These are phyloP conservation scores for Isaurus tuberculatus DNA, from an alignment of 92 coral and sea anemone species.

Conservation along the genomic window DNA sequence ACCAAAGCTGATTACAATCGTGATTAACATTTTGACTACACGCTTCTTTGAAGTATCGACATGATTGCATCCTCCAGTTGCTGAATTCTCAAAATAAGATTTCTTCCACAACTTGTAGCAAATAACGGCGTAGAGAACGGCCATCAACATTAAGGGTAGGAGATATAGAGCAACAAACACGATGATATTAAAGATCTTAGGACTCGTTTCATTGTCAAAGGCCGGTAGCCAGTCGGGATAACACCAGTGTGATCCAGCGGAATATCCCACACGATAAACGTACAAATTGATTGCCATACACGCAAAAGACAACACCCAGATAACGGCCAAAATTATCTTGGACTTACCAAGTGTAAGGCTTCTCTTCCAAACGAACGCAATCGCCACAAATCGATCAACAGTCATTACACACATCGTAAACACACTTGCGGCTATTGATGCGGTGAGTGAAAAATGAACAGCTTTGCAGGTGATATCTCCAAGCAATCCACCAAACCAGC, in stretches of 20 bases:
- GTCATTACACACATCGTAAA: conserved; percentile 81
- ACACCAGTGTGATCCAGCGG: conserved; percentile 54
- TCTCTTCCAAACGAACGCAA: conserved; percentile 78
- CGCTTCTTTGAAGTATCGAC: conserved; percentile 80
- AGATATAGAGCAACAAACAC: conserved; percentile 76
- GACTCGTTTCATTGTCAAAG: conserved; percentile 64
- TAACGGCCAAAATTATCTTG: conserved; percentile 61
- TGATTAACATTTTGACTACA: conserved; percentile 83
- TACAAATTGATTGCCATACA: conserved; percentile 79
- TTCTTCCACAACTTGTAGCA: conserved; percentile 70
- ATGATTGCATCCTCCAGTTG: conserved; percentile 60
- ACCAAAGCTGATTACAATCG: conserved; percentile 70
- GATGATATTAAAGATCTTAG: conserved; percentile 64
- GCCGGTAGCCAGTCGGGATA: conserved; percentile 70
- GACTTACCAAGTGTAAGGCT: conserved; percentile 77
- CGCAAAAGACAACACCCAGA: conserved; percentile 75
- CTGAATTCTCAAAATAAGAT: conserved; percentile 50
- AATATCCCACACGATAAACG: conserved; percentile 66
- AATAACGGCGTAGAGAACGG: conserved; percentile 75
- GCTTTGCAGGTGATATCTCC: conserved; percentile 76
- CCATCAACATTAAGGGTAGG: conserved; percentile 80
- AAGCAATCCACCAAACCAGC: conserved; percentile 82
- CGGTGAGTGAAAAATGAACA: conserved; percentile 75
- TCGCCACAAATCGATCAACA: conserved; percentile 78
- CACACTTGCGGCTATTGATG: conserved; percentile 82